Conservation (phyloP, 2,888 invertebrate genomes). For the Zelleria hepariella region DNA sequence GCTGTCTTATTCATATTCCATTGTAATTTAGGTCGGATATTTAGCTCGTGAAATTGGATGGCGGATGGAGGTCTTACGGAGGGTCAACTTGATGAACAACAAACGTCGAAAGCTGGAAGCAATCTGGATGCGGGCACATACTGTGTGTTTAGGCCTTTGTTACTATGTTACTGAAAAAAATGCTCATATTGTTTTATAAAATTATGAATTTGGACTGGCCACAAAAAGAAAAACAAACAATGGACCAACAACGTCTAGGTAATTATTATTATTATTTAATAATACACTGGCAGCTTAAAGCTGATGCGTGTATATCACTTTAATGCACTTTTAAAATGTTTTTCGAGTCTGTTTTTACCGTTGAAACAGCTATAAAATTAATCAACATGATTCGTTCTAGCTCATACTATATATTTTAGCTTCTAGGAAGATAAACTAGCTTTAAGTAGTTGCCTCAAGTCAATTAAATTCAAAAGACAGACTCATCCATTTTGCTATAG, state of each 20-base stretch:
- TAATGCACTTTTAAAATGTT: no score
- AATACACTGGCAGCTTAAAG: no score
- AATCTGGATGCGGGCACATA: background rate
- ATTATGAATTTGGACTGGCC: no score
- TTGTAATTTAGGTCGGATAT: conserved; percentile 1
- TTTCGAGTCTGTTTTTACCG: no score
- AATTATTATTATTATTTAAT: no score
- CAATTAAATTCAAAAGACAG: background rate
- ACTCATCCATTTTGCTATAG: background rate
- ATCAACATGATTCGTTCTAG: no score
- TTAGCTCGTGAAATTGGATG: background rate
- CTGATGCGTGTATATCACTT: no score
- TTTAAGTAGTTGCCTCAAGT: background rate
- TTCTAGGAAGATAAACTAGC: background rate
- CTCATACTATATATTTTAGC: background rate
- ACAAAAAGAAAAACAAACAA: background rate
- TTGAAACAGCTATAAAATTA: no score
- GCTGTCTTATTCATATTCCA: background rate
- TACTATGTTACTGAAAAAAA: background rate
- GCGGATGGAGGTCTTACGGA: background rate
- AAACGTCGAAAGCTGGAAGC: background rate
- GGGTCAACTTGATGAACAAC: background rate
- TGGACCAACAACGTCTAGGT: background rate
- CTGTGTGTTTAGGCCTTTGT: background rate
- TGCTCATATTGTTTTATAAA: background rate